Base-by-base conservation (phyloP, 2,113 vertebrate genomes). In the Piprites chloris region DNA sequence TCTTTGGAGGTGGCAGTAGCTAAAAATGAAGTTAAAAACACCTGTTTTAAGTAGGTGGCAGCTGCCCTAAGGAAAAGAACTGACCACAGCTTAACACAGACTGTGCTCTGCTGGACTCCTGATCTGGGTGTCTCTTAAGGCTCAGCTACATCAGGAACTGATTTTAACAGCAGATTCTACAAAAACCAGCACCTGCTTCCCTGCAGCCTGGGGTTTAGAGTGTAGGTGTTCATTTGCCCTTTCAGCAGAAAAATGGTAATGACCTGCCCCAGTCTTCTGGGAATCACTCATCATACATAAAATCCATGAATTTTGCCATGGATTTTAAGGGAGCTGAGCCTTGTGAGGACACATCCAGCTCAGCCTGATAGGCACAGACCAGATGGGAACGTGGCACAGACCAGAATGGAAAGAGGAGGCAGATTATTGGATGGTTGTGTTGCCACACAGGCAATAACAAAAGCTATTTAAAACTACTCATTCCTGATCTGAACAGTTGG, bases 251-350 rank as follows among this genome's bases (percentile, higher is more conserved):
- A 39, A 32, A 35, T 3, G 32, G n/a, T 2, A 52, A 16, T 16
- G 19, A 26, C 58, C 22, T 27, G 32, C 20, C n/a, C 55, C 46
- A 49, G 24, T 33, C 41, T 55, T 42, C 21, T 46, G 12, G 47
- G 56, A 59, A 39, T n/a, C 11, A 3, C 61, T n/a, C 6, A 1
- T 1, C 3, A 2, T 19, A 13, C 50, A n/a, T n/a, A n/a, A n/a
- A n/a, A n/a, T n/a, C n/a, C n/a, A n/a, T 21, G 30, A 32, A 9
- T 73, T 55, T 33, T 67, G 30, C 14, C 49, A 68, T 0, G 2
- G 55, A 30, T 13, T 53, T 62, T 7, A 37, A 22, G 12, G 44
- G 46, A 63, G n/a, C n/a, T 73, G 62, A 39, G 58, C 24, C 35
- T 14, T 53, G 20, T 4, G 28, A 75, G 39, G 71, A 21, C 27